Conservation (phyloP, 1,140 invertebrate genomes). For the Eufriesea mexicana region DNA sequence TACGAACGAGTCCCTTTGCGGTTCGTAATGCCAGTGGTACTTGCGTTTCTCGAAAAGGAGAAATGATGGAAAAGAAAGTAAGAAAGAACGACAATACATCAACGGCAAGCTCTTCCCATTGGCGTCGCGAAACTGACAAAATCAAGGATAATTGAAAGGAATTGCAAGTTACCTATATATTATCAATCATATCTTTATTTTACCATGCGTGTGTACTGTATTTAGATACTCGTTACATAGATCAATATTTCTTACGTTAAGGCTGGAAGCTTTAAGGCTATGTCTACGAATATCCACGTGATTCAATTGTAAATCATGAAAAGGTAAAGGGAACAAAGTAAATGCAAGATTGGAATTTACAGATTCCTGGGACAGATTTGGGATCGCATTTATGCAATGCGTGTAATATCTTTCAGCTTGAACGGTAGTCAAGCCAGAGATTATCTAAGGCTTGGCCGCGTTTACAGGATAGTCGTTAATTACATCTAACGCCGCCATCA, state of each 20-base stretch:
- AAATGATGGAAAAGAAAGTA: background rate
- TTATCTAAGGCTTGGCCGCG: constrained; percentile 34
- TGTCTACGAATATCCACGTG: no score
- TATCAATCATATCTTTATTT: no score
- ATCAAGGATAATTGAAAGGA: background rate
- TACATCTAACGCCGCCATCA: constrained; percentile 60
- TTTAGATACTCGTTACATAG: no score
- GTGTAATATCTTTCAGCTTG: constrained; percentile 17
- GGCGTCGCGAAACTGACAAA: background rate
- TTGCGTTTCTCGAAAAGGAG: background rate
- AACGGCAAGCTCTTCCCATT: background rate
- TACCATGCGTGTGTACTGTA: no score
- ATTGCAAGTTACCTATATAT: background rate
- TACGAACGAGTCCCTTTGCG: constrained; percentile 23
- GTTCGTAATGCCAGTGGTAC: constrained; percentile 21
- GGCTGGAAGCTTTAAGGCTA: no score
- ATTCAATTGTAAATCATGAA: no score
- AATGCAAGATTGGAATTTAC: no score
- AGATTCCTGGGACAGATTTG: no score
- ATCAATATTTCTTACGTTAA: no score
- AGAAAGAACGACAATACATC: constrained; percentile 12
- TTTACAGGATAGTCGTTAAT: constrained; percentile 61
- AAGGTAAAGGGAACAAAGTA: no score
- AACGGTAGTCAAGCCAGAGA: background rate
- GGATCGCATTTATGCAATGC: no score